Percentiles rank a stretch among this genome's conserved stretches.
These are phyloP conservation scores for Isoperla grammatica DNA, from an alignment of 2,888 invertebrate genomes.

Conservation along the genomic window DNA sequence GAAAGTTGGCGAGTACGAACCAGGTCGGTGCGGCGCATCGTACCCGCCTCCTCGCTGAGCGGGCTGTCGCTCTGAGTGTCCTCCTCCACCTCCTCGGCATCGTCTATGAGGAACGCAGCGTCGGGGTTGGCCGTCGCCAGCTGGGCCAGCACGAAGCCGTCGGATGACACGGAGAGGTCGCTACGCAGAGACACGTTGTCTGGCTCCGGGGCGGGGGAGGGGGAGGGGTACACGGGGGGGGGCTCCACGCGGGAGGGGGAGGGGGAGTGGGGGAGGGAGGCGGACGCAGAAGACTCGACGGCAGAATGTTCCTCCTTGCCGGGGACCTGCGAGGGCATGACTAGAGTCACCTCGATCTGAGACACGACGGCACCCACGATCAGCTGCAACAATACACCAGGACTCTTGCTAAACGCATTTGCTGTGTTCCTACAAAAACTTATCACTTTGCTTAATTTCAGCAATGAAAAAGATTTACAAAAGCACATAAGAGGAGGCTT, in stretches of 20 bases:
- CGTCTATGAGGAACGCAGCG: slow-evolving; percentile 15
- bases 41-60: slow-evolving; percentile 5
- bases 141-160: slow-evolving; percentile 16
- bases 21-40: not conserved
- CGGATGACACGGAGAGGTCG: slow-evolving; percentile 9
- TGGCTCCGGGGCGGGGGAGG: not conserved
- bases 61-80: slow-evolving; percentile 12
- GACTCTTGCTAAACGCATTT: no score
- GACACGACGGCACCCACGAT: slow-evolving; percentile 75
- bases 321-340: slow-evolving; percentile 77
- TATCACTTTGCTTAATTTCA: no score
- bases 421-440: no score
- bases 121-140: slow-evolving; percentile 13
- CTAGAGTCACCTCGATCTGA: slow-evolving; percentile 78
- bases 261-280: slow-evolving; percentile 6
- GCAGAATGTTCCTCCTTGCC: slow-evolving; percentile 58
- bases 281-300: slow-evolving; percentile 3
- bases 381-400: slow-evolving; percentile 39
- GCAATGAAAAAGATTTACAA: no score
- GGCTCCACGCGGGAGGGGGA: not conserved
- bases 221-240: not conserved
- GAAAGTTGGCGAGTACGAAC: no score
- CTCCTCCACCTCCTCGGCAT: slow-evolving; percentile 12
- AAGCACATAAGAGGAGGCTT: no score
- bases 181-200: slow-evolving; percentile 12